Conservation (phyloP, 2,888 invertebrate genomes). For the Rhyacophila evoluta region DNA sequence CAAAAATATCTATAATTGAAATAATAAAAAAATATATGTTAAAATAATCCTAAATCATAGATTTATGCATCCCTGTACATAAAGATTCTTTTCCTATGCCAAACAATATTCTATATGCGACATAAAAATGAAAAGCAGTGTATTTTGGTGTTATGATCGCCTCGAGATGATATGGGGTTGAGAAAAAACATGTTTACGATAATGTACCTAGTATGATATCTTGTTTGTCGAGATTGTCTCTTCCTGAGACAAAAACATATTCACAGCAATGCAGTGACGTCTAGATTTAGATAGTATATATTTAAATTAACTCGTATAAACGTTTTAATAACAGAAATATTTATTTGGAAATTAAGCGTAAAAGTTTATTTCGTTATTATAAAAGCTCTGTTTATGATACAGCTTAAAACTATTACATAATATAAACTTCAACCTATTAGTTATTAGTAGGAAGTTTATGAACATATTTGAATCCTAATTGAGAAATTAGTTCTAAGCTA, state of each 20-base stretch:
- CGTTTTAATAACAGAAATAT: too few relatives aligned
- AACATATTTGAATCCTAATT: too few relatives aligned
- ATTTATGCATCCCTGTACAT: background rate
- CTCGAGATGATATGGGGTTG: background rate
- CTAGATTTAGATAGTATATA: background rate
- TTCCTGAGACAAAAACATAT: conserved; percentile 33
- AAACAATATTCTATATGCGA: background rate
- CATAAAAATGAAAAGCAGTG: conserved; percentile 14
- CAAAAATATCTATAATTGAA: too few relatives aligned
- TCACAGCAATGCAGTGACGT: background rate
- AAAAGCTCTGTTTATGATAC: too few relatives aligned
- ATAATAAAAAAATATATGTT: too few relatives aligned
- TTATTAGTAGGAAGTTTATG: too few relatives aligned
- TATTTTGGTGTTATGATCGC: conserved; percentile 24
- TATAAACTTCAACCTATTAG: too few relatives aligned
- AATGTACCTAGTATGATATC: conserved; percentile 36
- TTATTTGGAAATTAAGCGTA: too few relatives aligned
- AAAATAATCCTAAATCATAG: background rate
- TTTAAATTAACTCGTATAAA: too few relatives aligned
- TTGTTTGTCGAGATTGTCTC: conserved; percentile 43
- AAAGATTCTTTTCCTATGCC: background rate
- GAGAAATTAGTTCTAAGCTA: too few relatives aligned
- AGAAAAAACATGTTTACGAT: conserved; percentile 45
- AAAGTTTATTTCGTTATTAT: background rate
- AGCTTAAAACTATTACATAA: too few relatives aligned